These are phyloP conservation scores for Macroglossus sobrinus DNA, from an alignment of 2,113 vertebrate species.

Conservation along the genomic window DNA sequence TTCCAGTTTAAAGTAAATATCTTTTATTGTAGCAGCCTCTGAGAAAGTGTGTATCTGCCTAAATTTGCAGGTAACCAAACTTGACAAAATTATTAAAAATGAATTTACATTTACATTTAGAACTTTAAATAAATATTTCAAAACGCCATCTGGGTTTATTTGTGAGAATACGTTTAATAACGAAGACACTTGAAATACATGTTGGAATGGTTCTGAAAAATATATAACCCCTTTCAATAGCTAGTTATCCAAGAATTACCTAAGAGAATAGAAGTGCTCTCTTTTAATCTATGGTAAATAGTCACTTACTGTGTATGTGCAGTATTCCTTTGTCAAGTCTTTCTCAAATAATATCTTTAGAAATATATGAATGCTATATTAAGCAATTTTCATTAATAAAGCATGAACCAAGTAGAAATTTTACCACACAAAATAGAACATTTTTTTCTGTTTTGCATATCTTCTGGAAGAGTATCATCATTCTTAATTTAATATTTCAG, in stretches of 20 bases:
- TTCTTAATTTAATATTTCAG: conserved; percentile 55
- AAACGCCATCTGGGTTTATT: conserved; percentile 13
- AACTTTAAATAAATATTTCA: conserved; percentile 41
- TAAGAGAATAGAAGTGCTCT: conserved; percentile 6
- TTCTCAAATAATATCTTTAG: conserved; percentile 48
- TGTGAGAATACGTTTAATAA: conserved; percentile 6
- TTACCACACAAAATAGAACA: neutral
- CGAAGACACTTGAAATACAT: neutral
- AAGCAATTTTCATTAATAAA: conserved; percentile 62
- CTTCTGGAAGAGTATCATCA: conserved; percentile 37
- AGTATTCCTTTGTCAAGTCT: neutral
- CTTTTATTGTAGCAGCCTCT: neutral
- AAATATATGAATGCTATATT: conserved; percentile 4
- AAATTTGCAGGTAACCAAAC: neutral
- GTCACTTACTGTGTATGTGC: neutral
- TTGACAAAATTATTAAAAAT: neutral
- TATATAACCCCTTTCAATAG: neutral
- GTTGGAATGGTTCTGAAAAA: conserved; percentile 28
- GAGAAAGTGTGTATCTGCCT: neutral
- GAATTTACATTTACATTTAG: conserved; percentile 29
- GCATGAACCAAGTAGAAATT: conserved; percentile 46
- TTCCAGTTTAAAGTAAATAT: neutral
- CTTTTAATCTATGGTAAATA: neutral
- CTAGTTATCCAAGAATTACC: conserved; percentile 24
- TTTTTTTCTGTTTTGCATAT: conserved; percentile 7